Conservation (phyloP, 2,113 vertebrate genomes). For the Lanius collurio region DNA sequence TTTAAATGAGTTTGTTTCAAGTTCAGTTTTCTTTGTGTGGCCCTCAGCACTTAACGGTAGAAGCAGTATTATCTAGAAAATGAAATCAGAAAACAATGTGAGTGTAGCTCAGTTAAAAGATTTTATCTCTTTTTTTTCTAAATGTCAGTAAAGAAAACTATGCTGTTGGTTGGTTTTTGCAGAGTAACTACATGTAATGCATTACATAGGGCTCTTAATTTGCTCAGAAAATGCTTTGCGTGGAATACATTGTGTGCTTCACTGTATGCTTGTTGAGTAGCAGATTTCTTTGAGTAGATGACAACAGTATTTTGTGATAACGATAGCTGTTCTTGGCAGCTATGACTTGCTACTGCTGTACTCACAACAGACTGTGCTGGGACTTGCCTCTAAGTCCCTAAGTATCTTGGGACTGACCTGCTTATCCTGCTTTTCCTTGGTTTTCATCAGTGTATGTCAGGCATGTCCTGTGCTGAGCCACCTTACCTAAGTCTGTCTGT, state of each 20-base stretch:
- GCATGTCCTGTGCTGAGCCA: neutral
- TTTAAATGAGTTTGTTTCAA: neutral
- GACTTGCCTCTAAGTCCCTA: neutral
- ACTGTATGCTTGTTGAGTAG: neutral
- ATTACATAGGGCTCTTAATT: neutral
- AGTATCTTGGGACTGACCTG: neutral
- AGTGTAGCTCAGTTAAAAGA: neutral
- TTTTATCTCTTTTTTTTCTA: neutral
- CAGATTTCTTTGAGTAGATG: neutral
- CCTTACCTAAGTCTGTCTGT: neutral
- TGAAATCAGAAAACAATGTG: neutral
- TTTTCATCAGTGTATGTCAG: neutral
- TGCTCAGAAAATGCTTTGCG: neutral
- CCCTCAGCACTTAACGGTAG: neutral
- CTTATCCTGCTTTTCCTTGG: neutral
- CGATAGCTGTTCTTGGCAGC: neutral
- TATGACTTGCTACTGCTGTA: neutral
- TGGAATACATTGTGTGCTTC: neutral
- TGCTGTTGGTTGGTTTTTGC: neutral
- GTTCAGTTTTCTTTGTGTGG: neutral
- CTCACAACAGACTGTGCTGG: neutral
- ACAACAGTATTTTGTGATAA: neutral
- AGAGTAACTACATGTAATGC: neutral
- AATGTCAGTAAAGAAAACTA: neutral
- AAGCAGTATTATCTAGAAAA: neutral